Base-by-base conservation (phyloP, 92 coral and sea anemone species). In the Paramuricea clavata region DNA sequence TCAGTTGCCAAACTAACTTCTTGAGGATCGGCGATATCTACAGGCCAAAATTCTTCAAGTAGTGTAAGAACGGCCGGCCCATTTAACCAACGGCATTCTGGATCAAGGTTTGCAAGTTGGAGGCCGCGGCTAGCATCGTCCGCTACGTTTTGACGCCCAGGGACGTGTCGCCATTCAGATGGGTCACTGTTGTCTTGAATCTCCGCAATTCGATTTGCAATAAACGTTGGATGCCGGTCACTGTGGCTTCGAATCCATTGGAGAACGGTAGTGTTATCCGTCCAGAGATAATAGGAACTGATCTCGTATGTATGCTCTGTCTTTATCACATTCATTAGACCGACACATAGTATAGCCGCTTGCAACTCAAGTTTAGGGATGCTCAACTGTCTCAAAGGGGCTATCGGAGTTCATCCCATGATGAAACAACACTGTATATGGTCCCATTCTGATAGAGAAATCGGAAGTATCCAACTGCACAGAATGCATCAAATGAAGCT, bases 81-180 rank as follows among this genome's bases (percentile, higher is more conserved):
- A 56, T 87, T 87, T 39, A 87, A 61, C 91, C 91, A 87, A 54
- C 87, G 87, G 33, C 91, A 25, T n/a, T 74, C 71, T 3, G 81
- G 26, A 41, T 64, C 70, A 30, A 88, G 82, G 39, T 67, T 82
- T 41, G 56, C 73, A 27, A 34, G 82, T 30, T 12, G 32, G 30
- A 82, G 67, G 49, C 91, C 87, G 21, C 91, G 59, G 49, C 87
- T 81, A 65, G 68, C 87, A 81, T 87, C 87, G 64, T 82, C 91
- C 17, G 87, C 76, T 22, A 74, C 87, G 54, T 69, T 87, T 8
- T 81, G 74, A 50, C 81, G 79, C 31, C 87, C 64, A 34, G 87
- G 82, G 72, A 69, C 82, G 61, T 74, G 83, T 26, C 68, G 72
- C 87, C 91, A 87, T 31, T 87, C 87, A 13, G 26, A 30, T 10